phyloP scores from a whole-genome alignment of 2,888 invertebrate species.

The Eupithecia insigniata region DNA sequence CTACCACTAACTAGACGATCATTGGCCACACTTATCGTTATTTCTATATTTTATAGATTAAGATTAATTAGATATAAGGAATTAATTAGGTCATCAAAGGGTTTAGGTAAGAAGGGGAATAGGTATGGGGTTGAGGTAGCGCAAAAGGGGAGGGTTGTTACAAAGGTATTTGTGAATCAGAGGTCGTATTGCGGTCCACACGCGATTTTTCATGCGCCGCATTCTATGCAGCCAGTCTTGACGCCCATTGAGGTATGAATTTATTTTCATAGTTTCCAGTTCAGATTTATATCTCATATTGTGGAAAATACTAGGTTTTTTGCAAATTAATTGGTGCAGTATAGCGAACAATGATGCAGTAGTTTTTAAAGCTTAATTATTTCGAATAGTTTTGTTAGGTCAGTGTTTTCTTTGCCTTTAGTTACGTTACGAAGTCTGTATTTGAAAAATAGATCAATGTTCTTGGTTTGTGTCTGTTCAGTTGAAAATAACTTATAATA shows the following conservation, averaged over 20 bases:
- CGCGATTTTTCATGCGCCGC: constrained; percentile 35
- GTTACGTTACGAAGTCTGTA: background rate
- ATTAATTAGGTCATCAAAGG: too few species aligned
- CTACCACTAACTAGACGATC: too few species aligned
- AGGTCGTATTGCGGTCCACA: constrained; percentile 22
- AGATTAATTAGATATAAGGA: too few species aligned
- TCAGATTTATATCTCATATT: constrained; percentile 27
- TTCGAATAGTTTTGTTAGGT: background rate
- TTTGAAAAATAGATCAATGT: background rate
- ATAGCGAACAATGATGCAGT: background rate
- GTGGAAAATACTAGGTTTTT: constrained; percentile 21
- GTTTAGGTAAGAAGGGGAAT: too few species aligned
- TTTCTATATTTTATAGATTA: too few species aligned
- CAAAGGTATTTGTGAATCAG: constrained; percentile 16
- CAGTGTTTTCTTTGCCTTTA: background rate
- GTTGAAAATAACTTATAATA: background rate
- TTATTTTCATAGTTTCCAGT: constrained; percentile 35
- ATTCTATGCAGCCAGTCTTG: constrained; percentile 34
- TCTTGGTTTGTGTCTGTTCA: background rate
- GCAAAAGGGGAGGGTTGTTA: too few species aligned
- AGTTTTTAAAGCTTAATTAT: background rate
- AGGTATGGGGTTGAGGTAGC: too few species aligned
- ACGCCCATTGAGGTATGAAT: constrained; percentile 37
- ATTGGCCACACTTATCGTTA: too few species aligned
- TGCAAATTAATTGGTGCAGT: constrained; percentile 14